Evolutionary conservation across 1,140 invertebrate genomes (phyloP), one percentile per base, ranked within the genome.

Genomic region (Nebria ingens): DNA sequence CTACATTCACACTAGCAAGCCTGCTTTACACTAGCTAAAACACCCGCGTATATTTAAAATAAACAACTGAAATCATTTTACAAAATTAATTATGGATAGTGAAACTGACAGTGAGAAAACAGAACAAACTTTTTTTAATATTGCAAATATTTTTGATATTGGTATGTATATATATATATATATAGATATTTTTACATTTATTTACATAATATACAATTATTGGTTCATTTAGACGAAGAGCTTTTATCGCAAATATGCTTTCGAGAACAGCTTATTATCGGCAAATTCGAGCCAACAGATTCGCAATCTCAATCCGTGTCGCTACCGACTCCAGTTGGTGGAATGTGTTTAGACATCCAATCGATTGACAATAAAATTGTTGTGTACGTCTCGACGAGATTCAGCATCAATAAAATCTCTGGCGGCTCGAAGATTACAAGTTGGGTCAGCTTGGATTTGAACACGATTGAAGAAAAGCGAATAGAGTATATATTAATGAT

Each of bases 391-490:
- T 73, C 75, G 15, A 76, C 75, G 1, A 70, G 77, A 59, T 73
- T 75, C 2, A 70, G 73, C 21, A 69, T 72, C 53, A 68, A 76
- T 60, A 73, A 71, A 13, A 66, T 66, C 23, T 76, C 77, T 60
- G 71, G 68, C 22, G 73, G 76, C 2, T 71, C 73, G 12, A 72
- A 73, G 50, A 68, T 79, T 23, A 73, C 76, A n/a, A 70, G 72
- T 53, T 79, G 76, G 65, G 67, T 78, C 17, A 75, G 78, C 59
- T 64, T 67, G 54, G 73, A 78, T 59, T 65, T 78, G 22, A 76
- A 79, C 55, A 79, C 76, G 2, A 68, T 79, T 59, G 78, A 79
- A 68, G 78, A 79, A 66, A 75, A 74, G 59, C 68, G 76, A 64
- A 71, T 62, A 54, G 75, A 78, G 76, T 79, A 69, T 68, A 52